Evolutionary conservation across 2,797 vertebrate species (phyloP).

Genomic region (Pelochelys cantorii): DNA sequence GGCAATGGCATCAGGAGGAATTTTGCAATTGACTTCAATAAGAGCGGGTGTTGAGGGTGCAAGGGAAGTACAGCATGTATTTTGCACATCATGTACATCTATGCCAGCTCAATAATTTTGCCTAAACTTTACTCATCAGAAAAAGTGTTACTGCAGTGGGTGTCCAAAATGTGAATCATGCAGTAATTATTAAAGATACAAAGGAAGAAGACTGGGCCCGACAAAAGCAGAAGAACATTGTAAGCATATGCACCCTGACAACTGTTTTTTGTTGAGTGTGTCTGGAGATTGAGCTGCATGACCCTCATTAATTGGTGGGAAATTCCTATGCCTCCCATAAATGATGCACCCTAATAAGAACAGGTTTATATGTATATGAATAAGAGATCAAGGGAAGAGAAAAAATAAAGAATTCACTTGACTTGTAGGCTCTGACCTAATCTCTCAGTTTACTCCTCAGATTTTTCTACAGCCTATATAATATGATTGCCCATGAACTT

Average conservation of each 20-base stretch:
- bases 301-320: constrained; percentile 22
- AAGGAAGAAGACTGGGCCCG: background rate
- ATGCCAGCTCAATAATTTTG: background rate
- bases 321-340: background rate
- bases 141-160: background rate
- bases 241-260: background rate
- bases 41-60: fast-evolving
- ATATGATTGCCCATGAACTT: background rate
- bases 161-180: background rate
- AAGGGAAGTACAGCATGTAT: background rate
- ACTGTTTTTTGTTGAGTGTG: constrained; percentile 7
- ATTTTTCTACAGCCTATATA: background rate
- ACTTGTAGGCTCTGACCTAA: background rate
- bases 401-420: background rate
- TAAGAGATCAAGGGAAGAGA: background rate
- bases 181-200: background rate
- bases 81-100: background rate
- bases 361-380: background rate
- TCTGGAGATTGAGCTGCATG: background rate
- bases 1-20: background rate
- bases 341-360: background rate
- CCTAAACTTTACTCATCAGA: background rate
- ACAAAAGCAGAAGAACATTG: background rate
- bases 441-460: background rate
- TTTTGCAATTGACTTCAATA: background rate